Percentiles rank a stretch among this genome's conserved stretches.
phyloP scores from a whole-genome alignment of 2,888 invertebrate genomes.

The Temnothorax rugatulus region DNA sequence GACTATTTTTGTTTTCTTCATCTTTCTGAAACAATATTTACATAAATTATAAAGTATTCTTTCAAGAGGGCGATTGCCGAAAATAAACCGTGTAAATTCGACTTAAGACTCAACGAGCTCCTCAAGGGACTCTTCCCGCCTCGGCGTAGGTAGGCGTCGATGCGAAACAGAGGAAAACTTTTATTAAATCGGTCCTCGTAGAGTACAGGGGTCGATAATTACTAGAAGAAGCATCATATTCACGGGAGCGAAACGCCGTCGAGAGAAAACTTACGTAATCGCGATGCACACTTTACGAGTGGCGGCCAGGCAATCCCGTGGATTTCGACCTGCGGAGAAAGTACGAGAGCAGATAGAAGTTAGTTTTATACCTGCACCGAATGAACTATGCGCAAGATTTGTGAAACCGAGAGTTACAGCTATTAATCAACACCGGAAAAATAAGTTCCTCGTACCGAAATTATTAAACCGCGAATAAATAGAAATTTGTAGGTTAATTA shows the following conservation, averaged over 20 bases:
- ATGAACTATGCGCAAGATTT: constrained; percentile 16
- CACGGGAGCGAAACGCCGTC: constrained; percentile 49
- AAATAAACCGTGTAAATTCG: constrained; percentile 46
- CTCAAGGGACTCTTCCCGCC: constrained; percentile 30
- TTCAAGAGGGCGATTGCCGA: not conserved
- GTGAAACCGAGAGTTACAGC: not conserved
- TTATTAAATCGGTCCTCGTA: constrained; percentile 61
- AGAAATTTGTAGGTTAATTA: not conserved
- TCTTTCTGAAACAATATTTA: constrained; percentile 20
- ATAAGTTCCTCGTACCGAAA: not conserved
- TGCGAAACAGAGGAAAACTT: constrained; percentile 56
- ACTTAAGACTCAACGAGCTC: constrained; percentile 30
- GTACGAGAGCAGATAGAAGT: constrained; percentile 18
- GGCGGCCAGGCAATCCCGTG: constrained; percentile 26
- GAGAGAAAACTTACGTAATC: constrained; percentile 62
- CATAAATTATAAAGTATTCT: constrained; percentile 6
- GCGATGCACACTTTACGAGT: constrained; percentile 53
- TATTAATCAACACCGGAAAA: constrained; percentile 24
- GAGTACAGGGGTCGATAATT: constrained; percentile 37
- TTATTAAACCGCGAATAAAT: constrained; percentile 4
- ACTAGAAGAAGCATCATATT: constrained; percentile 46
- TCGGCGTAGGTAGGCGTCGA: constrained; percentile 25
- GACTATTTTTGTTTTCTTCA: not conserved
- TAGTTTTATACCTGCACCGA: constrained; percentile 10
- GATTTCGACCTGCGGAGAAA: constrained; percentile 51